Conservation (phyloP, 2,888 invertebrate genomes). For the Bugulina stolonifera region DNA sequence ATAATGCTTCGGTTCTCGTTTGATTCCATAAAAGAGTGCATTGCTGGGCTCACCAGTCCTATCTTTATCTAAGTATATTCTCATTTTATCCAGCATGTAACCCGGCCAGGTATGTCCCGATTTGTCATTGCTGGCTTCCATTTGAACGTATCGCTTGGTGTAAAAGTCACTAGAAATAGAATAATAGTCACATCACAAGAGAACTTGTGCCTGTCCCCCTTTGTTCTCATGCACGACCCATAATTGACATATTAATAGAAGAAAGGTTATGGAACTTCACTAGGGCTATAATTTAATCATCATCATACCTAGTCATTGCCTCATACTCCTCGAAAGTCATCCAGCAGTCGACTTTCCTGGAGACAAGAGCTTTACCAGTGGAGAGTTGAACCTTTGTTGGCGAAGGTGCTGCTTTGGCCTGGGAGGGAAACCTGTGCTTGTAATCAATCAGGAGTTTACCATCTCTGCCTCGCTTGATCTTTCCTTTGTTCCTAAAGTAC, state of each 20-base stretch:
- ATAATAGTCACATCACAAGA: no score
- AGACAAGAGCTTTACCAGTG: slow-evolving; percentile 43
- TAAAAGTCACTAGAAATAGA: neutral
- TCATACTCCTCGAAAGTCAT: slow-evolving; percentile 50
- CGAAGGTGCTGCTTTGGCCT: slow-evolving; percentile 32
- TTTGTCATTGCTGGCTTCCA: slow-evolving; percentile 29
- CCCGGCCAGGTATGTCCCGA: slow-evolving; percentile 47
- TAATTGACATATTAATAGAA: no score
- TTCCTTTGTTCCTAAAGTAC: slow-evolving; percentile 35
- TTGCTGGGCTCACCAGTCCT: slow-evolving; percentile 30
- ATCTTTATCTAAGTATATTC: slow-evolving; percentile 41
- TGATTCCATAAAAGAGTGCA: slow-evolving; percentile 35
- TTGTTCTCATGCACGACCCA: no score
- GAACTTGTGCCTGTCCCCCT: no score
- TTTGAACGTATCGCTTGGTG: neutral
- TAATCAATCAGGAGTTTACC: slow-evolving; percentile 38
- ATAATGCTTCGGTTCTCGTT: slow-evolving; percentile 32
- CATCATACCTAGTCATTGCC: slow-evolving; percentile 41
- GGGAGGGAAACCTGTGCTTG: slow-evolving; percentile 37
- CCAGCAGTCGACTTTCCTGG: slow-evolving; percentile 44
- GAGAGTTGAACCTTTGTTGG: slow-evolving; percentile 40
- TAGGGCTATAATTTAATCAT: no score
- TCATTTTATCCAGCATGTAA: slow-evolving; percentile 43
- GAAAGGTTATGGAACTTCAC: no score
- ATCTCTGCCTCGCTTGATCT: slow-evolving; percentile 37